phyloP scores from a whole-genome alignment of 1,140 invertebrate species.

The Apis laboriosa region DNA sequence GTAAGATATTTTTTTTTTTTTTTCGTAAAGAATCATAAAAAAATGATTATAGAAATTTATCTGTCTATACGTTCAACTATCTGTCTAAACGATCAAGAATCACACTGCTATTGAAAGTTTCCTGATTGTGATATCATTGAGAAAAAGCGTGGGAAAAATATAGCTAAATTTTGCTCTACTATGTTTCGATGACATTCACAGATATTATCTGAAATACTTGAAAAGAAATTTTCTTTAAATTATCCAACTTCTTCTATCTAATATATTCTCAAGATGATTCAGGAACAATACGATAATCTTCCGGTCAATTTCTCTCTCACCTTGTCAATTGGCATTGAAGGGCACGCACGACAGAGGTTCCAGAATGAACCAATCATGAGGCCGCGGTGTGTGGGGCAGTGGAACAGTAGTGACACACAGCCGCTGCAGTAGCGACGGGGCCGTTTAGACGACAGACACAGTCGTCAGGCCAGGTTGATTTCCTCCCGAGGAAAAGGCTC shows the following conservation, averaged over 20 bases:
- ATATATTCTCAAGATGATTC: background rate
- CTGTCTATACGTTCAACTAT: background rate
- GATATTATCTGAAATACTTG: background rate
- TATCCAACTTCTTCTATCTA: background rate
- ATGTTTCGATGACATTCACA: too few species aligned
- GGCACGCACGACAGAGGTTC: slow-evolving; percentile 95
- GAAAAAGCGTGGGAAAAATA: background rate
- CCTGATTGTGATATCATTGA: background rate
- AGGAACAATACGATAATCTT: background rate
- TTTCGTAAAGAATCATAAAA: background rate
- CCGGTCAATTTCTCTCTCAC: slow-evolving; percentile 81
- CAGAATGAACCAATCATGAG: slow-evolving; percentile 96
- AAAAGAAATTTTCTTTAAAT: background rate
- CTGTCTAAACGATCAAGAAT: background rate
- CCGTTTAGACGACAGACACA: slow-evolving; percentile 51
- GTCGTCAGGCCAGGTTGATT: slow-evolving; percentile 55
- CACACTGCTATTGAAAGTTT: too few species aligned
- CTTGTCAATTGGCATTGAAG: slow-evolving; percentile 96
- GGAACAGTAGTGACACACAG: slow-evolving; percentile 71
- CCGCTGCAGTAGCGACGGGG: slow-evolving; percentile 57
- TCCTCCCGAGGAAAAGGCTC: slow-evolving; percentile 44
- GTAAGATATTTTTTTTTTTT: background rate
- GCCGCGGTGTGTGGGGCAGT: slow-evolving; percentile 79
- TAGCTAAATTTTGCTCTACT: background rate
- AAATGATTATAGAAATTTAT: too few species aligned